Evolutionary conservation across 2,888 invertebrate species (phyloP).

Genomic region (Biston betularia): DNA sequence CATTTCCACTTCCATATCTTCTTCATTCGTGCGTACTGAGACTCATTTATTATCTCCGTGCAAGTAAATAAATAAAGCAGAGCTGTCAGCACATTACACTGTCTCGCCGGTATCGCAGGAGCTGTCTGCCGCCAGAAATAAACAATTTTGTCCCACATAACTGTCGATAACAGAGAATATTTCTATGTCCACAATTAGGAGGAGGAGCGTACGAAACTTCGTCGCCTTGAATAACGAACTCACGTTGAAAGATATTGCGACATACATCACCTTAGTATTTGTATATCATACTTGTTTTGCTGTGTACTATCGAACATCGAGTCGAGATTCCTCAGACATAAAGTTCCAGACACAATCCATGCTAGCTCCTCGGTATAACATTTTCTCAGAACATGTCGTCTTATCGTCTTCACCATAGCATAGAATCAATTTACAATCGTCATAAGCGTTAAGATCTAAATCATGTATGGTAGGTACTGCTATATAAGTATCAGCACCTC

Average conservation of each 20-base stretch:
- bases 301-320: conserved; percentile 5
- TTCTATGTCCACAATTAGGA: conserved; percentile 58
- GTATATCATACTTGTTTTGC: conserved; percentile 12
- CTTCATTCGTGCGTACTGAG: background rate
- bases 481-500: conserved; percentile 64
- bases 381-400: conserved; percentile 46
- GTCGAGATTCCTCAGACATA: conserved; percentile 15
- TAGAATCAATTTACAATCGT: conserved; percentile 56
- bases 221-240: conserved; percentile 44
- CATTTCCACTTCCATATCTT: conserved; percentile 20
- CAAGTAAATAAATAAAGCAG: conserved; percentile 37
- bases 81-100: conserved; percentile 55
- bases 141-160: conserved; percentile 71
- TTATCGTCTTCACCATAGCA: conserved; percentile 46
- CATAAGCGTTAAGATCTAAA: conserved; percentile 54
- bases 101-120: conserved; percentile 56
- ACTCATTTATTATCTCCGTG: conserved; percentile 19
- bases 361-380: conserved; percentile 30
- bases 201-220: conserved; percentile 52
- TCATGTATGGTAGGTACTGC: conserved; percentile 53
- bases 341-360: conserved; percentile 22
- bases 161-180: conserved; percentile 65
- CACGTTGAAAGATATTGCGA: conserved; percentile 32
- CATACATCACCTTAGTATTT: conserved; percentile 3
- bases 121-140: conserved; percentile 70